Conservation (phyloP, 2,888 invertebrate species). For the Ethmia dodecea region DNA sequence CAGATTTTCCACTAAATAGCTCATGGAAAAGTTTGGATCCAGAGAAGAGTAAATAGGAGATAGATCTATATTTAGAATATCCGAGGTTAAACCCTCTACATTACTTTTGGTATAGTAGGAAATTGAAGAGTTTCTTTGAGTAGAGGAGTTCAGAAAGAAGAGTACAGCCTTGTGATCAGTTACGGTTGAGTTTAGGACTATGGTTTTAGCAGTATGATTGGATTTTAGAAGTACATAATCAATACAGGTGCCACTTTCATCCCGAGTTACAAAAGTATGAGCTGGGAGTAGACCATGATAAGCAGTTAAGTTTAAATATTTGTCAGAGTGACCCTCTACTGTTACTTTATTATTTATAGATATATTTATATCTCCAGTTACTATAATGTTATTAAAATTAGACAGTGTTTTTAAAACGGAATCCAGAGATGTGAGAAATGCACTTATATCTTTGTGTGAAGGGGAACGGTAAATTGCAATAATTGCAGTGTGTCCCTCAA, state of each 20-base stretch:
- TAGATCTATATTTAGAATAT: too few relatives aligned
- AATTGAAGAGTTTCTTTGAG: too few relatives aligned
- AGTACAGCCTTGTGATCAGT: background rate
- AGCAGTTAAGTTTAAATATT: background rate
- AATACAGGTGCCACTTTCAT: slow-evolving; percentile 3
- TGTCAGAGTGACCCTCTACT: background rate
- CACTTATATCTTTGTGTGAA: background rate
- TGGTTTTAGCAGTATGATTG: background rate
- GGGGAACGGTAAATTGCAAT: too few relatives aligned
- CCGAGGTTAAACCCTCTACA: too few relatives aligned
- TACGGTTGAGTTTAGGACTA: background rate
- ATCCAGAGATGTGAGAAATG: background rate
- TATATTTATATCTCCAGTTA: background rate
- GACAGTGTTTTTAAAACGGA: background rate
- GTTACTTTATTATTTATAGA: background rate
- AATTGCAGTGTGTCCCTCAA: background rate
- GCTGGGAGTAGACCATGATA: slow-evolving; percentile 5
- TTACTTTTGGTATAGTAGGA: too few relatives aligned
- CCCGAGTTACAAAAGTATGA: slow-evolving; percentile 4
- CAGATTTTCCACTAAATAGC: too few relatives aligned
- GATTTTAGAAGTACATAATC: slow-evolving; percentile 3
- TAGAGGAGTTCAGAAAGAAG: too few relatives aligned
- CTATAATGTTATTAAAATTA: background rate
- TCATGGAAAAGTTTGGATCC: too few relatives aligned
- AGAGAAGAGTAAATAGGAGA: too few relatives aligned